Evolutionary conservation across 2,888 invertebrate genomes (phyloP).

Genomic region (Gandaritis pyraliata): DNA sequence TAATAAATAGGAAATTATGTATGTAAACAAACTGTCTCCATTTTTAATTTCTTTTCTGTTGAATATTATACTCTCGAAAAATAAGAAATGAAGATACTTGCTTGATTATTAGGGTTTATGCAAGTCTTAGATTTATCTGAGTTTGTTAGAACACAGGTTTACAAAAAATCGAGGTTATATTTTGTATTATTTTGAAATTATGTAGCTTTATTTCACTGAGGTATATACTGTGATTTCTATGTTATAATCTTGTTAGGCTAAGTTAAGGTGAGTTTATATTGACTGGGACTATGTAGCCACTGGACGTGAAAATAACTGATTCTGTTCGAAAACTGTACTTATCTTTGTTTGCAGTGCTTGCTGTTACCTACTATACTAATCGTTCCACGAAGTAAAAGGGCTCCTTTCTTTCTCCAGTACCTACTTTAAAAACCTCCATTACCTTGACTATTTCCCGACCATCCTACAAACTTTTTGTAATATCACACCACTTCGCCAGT

Average conservation of each 20-base stretch:
- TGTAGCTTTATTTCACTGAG: slow-evolving; percentile 22
- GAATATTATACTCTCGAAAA: not conserved
- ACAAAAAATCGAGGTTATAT: slow-evolving; percentile 6
- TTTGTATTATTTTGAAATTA: slow-evolving; percentile 14
- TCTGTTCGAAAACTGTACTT: no score
- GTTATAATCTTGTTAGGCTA: slow-evolving; percentile 21
- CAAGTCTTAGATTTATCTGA: not conserved
- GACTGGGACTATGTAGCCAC: slow-evolving; percentile 5
- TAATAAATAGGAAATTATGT: not conserved
- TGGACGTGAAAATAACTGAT: no score
- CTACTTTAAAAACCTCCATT: no score
- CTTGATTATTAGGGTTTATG: not conserved
- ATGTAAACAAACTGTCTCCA: not conserved
- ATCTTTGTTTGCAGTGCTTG: no score
- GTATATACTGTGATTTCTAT: slow-evolving; percentile 30
- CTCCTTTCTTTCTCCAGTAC: no score
- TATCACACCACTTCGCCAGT: no score
- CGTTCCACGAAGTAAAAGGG: no score
- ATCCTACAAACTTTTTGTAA: no score
- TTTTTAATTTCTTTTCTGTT: not conserved
- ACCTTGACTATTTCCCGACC: no score
- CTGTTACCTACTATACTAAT: no score
- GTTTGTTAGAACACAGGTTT: not conserved
- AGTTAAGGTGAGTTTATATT: slow-evolving; percentile 2
- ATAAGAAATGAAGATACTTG: not conserved